Evolutionary conservation across 2,113 vertebrate species (phyloP), one percentile per base, ranked within the genome.

Genomic region (Odocoileus hemionus): DNA sequence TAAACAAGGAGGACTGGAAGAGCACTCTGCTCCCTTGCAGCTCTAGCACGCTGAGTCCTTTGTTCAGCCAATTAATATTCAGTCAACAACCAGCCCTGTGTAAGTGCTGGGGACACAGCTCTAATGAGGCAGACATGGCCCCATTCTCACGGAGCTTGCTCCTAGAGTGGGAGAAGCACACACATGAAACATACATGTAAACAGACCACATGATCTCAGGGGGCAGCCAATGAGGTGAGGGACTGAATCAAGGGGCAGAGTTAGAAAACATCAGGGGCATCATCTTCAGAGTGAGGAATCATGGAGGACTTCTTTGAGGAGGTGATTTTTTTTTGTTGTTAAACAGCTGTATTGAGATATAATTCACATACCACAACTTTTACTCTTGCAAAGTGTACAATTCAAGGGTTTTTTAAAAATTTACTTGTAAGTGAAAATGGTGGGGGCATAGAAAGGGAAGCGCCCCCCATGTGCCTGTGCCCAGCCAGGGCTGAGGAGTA

Each of bases 91-190:
- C 52, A 85, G 28, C 21, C 55, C 61, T 33, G 0, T 45, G 36
- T 30, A n/a, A 86, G 28, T 21, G 7, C 83, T 55, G 21, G 52
- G 39, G 80, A 89, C 19, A 26, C 23, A 11, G 58, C 16, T 89
- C 52, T 52, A 33, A 50, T 2, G 33, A 52, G 83, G 33, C 43
- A 86, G 89, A 58, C 0, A 1, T 6, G 33, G 64, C 89, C 19
- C 58, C 28, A 1, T 61, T 60, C 28, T 12, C n/a, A 10, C 0
- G 0, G 67, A 50, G 23, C 50, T 13, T 45, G 11, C 3, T 64
- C 55, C 67, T 28, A 80, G 26, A 55, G 16, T 33, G 12, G 17
- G 28, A 89, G 36, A 36, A 17, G 47, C 83, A 26, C 15, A 9
- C 33, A 58, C 3, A 13, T 7, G 17, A 55, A 8, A 3, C 39